Conservation (phyloP, 2,113 vertebrate species). For the Vidua macroura region DNA sequence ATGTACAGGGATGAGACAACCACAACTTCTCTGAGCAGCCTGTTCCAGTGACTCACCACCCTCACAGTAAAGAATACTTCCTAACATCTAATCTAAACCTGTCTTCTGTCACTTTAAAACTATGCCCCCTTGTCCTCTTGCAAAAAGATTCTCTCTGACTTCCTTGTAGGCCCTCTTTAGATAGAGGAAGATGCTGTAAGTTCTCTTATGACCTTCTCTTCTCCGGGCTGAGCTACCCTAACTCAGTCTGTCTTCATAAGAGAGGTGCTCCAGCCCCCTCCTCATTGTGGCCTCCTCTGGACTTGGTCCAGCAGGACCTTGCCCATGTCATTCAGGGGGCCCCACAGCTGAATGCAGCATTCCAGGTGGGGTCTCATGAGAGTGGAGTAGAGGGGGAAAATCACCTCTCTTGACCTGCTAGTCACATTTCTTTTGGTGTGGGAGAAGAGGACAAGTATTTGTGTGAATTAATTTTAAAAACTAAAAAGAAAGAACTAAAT, state of each 20-base stretch:
- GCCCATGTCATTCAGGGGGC: neutral
- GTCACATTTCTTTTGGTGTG: neutral
- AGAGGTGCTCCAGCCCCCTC: too few relatives aligned
- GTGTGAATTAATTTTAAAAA: neutral
- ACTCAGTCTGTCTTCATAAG: neutral
- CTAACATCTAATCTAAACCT: neutral
- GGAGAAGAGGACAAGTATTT: neutral
- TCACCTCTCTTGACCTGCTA: neutral
- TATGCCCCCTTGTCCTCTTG: neutral
- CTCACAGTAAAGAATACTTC: neutral
- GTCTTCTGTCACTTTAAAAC: neutral
- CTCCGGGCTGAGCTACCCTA: neutral
- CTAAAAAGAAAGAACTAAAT: neutral
- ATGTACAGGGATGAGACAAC: neutral
- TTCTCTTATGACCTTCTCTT: neutral
- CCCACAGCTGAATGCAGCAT: neutral
- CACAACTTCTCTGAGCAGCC: neutral
- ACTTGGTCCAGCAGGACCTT: neutral
- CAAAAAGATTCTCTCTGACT: neutral
- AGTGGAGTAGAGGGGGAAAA: neutral
- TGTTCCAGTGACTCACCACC: neutral
- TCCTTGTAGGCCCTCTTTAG: neutral
- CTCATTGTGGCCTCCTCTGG: too few relatives aligned
- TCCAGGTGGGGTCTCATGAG: neutral
- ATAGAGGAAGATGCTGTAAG: accelerated